These are phyloP conservation scores for Ophiothrix spiculata DNA, from an alignment of 35 echinoderm and acorn worm genomes.

Conservation along the genomic window DNA sequence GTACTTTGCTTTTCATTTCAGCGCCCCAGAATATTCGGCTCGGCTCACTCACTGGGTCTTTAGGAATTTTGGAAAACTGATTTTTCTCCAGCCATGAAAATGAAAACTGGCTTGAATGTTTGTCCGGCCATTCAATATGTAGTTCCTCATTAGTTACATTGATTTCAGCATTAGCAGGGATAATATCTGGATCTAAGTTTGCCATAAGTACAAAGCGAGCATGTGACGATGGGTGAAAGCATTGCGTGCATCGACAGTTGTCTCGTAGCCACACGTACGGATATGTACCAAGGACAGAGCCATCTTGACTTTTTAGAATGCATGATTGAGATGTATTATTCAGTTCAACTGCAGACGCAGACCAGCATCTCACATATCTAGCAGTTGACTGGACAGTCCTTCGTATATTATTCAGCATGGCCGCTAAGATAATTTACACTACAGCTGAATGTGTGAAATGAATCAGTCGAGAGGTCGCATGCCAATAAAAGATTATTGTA, in stretches of 20 bases:
- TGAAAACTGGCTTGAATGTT: slow-evolving; percentile 6
- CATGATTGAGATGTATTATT: background rate
- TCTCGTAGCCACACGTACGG: slow-evolving; percentile 61
- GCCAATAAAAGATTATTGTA: too few species aligned
- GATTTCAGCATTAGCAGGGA: slow-evolving; percentile 11
- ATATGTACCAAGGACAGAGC: slow-evolving; percentile 18
- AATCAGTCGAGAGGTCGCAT: too few species aligned
- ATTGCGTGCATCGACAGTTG: slow-evolving; percentile 42
- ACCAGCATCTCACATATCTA: too few species aligned
- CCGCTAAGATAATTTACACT: too few species aligned
- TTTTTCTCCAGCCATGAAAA: background rate
- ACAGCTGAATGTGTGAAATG: too few species aligned
- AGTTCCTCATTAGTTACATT: background rate
- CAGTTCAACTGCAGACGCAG: background rate
- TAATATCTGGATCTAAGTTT: slow-evolving; percentile 23
- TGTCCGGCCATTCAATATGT: slow-evolving; percentile 21
- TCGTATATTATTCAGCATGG: too few species aligned
- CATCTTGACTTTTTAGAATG: background rate
- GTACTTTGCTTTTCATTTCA: slow-evolving; percentile 8
- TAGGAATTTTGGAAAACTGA: background rate
- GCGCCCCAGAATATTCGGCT: slow-evolving; percentile 8
- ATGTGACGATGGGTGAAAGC: slow-evolving; percentile 38
- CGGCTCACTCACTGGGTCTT: slow-evolving; percentile 9
- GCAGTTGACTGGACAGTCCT: too few species aligned
- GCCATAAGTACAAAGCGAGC: background rate